phyloP scores from a whole-genome alignment of 2,113 vertebrate species.

The Empidonax traillii region DNA sequence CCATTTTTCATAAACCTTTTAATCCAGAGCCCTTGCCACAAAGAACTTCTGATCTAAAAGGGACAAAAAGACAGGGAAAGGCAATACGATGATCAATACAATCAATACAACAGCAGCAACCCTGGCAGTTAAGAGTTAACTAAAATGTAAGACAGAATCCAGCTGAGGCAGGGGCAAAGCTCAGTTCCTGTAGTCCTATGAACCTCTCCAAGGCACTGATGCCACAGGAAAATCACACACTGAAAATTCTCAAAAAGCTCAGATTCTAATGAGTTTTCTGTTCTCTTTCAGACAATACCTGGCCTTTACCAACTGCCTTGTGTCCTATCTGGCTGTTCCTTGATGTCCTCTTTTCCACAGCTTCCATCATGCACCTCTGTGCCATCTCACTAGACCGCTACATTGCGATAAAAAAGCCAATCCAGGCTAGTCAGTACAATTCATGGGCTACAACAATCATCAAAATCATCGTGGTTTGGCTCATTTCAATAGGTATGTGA shows the following conservation, averaged over 20 bases:
- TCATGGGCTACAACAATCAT: slow-evolving; percentile 89
- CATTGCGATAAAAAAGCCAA: slow-evolving; percentile 97
- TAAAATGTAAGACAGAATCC: background rate
- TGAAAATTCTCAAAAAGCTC: background rate
- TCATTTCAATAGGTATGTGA: slow-evolving; percentile 94
- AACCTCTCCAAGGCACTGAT: background rate
- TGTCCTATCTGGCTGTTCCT: slow-evolving; percentile 97
- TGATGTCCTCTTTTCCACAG: slow-evolving; percentile 97
- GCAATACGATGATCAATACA: background rate
- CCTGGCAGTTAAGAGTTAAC: background rate
- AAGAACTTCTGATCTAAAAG: background rate
- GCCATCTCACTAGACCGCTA: slow-evolving; percentile 98
- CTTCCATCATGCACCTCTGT: slow-evolving; percentile 98
- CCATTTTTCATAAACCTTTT: background rate
- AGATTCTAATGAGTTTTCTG: slow-evolving; percentile 29
- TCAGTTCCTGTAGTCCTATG: background rate
- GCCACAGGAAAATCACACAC: background rate
- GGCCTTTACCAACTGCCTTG: slow-evolving; percentile 89
- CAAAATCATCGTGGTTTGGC: slow-evolving; percentile 94
- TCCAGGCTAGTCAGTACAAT: slow-evolving; percentile 95
- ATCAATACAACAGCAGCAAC: background rate
- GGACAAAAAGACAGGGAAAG: background rate
- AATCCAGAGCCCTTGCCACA: background rate
- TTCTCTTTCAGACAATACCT: slow-evolving; percentile 85
- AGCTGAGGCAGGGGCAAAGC: background rate